A percentile compares a stretch with the other conserved stretches of the same genome.
phyloP scores from a whole-genome alignment of 2,797 vertebrate species.

The Artibeus lituratus region DNA sequence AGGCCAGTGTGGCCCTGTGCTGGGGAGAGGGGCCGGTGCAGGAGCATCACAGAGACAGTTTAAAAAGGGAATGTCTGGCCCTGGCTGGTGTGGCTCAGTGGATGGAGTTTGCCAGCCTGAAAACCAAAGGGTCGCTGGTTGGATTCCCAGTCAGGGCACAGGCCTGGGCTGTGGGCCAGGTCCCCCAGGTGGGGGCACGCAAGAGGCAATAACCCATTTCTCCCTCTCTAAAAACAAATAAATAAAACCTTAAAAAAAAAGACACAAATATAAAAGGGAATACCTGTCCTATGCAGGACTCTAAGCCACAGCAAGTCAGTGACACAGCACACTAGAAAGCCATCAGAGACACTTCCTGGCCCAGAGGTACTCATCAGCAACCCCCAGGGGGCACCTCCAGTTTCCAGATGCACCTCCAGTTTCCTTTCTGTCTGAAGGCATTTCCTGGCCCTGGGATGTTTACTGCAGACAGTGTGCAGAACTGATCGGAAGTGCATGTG shows the following conservation, averaged over 20 bases:
- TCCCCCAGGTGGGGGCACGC: too few species aligned
- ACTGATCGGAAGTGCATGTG: too few species aligned
- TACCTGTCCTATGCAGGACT: not conserved
- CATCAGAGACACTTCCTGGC: not conserved
- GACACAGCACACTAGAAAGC: not conserved
- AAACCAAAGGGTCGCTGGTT: too few species aligned
- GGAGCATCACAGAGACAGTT: not conserved
- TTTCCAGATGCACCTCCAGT: not conserved
- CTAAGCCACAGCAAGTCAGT: not conserved
- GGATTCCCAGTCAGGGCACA: too few species aligned
- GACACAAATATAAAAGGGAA: not conserved
- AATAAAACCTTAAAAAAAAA: too few species aligned
- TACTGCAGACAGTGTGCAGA: not conserved
- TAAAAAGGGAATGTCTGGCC: not conserved
- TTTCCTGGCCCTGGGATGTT: not conserved
- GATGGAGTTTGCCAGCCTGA: too few species aligned
- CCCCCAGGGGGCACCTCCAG: not conserved
- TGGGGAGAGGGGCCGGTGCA: too few species aligned
- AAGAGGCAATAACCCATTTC: too few species aligned
- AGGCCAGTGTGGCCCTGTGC: not conserved
- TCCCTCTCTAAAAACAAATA: too few species aligned
- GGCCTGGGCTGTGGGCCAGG: too few species aligned
- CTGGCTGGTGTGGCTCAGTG: too few species aligned
- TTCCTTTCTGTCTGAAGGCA: not conserved
- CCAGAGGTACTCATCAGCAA: fast-evolving